phyloP scores from a whole-genome alignment of 92 coral and sea anemone species.

The Porites cylindrica region DNA sequence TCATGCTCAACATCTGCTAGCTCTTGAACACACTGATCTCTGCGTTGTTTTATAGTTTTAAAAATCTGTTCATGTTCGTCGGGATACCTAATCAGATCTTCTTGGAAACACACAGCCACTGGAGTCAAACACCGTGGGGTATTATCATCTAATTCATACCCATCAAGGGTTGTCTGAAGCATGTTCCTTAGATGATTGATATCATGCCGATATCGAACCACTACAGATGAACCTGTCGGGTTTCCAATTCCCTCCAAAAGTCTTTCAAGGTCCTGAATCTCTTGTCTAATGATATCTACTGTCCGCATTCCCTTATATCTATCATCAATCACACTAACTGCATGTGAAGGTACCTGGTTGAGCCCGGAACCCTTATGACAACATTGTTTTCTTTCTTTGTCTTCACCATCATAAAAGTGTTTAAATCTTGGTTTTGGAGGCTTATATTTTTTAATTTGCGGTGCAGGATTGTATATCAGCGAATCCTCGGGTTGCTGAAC shows the following conservation, averaged over 20 bases:
- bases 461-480: constrained; percentile 41
- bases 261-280: constrained; percentile 83
- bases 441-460: constrained; percentile 31
- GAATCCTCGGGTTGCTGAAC: constrained; percentile 59
- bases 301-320: constrained; percentile 65
- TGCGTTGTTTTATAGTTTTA: constrained; percentile 66
- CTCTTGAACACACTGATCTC: constrained; percentile 87
- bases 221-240: constrained; percentile 76
- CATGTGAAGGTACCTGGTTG: background rate
- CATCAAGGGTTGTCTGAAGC: constrained; percentile 66
- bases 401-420: background rate
- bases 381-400: background rate
- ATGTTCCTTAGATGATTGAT: constrained; percentile 72
- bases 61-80: constrained; percentile 75
- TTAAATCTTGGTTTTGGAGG: constrained; percentile 61
- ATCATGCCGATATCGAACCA: constrained; percentile 81
- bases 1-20: constrained; percentile 74
- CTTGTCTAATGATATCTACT: constrained; percentile 82
- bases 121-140: constrained; percentile 11
- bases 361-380: background rate
- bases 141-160: constrained; percentile 55
- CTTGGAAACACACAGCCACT: constrained; percentile 52
- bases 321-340: background rate
- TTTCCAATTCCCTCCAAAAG: constrained; percentile 88
- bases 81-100: constrained; percentile 80